Conservation (phyloP, 2,888 invertebrate species). For the Leptinotarsa peninsularis region DNA sequence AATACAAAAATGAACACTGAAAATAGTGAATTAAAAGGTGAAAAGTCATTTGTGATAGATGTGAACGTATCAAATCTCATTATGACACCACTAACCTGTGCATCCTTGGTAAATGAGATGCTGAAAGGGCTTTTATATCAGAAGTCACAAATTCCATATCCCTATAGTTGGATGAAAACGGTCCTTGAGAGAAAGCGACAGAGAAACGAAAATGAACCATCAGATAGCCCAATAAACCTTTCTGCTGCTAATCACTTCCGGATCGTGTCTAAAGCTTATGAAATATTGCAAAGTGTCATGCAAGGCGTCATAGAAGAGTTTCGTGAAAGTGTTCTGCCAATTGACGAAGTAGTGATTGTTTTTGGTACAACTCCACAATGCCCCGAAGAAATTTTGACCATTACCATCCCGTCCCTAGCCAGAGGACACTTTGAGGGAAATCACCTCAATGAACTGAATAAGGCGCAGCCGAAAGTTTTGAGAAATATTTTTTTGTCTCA, state of each 20-base stretch:
- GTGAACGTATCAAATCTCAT: constrained; percentile 68
- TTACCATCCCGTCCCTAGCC: constrained; percentile 51
- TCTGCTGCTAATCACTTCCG: constrained; percentile 55
- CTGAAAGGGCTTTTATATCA: constrained; percentile 72
- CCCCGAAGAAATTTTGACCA: constrained; percentile 57
- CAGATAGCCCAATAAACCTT: constrained; percentile 46
- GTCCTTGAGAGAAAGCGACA: constrained; percentile 55
- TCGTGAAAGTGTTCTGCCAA: constrained; percentile 42
- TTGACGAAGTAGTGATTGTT: constrained; percentile 57
- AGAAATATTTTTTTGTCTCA: constrained; percentile 57
- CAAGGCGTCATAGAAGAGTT: constrained; percentile 55
- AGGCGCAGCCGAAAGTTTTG: constrained; percentile 58
- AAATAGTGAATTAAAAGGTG: neutral
- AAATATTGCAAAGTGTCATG: constrained; percentile 56
- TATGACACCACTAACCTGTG: constrained; percentile 71
- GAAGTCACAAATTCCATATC: constrained; percentile 67
- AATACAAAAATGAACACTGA: constrained; percentile 6
- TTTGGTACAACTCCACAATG: constrained; percentile 58
- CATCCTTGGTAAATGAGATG: constrained; percentile 70
- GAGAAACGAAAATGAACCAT: constrained; percentile 28
- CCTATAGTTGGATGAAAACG: constrained; percentile 57
- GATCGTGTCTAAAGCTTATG: constrained; percentile 56
- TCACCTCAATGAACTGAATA: constrained; percentile 53
- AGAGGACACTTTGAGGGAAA: constrained; percentile 57
- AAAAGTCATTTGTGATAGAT: constrained; percentile 52